Conservation (phyloP, 1,140 invertebrate genomes). For the Brachionus sp. region DNA sequence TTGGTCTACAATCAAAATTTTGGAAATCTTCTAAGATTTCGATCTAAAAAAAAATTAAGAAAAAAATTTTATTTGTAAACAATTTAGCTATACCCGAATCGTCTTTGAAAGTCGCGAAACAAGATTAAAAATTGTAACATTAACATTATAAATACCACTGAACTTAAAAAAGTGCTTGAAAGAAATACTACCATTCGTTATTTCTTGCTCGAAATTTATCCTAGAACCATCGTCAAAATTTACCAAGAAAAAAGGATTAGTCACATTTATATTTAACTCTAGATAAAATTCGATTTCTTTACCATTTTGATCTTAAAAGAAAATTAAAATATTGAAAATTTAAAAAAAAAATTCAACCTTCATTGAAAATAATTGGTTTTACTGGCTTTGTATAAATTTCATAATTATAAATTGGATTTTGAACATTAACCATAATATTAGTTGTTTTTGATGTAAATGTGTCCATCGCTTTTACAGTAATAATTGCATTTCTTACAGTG, state of each 20-base stretch:
- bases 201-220: neutral
- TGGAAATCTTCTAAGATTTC: neutral
- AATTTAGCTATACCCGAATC: neutral
- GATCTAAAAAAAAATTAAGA: neutral
- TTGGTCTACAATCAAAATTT: constrained; percentile 36
- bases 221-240: neutral
- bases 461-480: neutral
- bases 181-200: neutral
- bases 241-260: neutral
- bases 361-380: neutral
- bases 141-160: neutral
- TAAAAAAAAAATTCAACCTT: neutral
- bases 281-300: neutral
- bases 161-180: neutral
- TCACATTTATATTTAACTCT: neutral
- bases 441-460: neutral
- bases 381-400: neutral
- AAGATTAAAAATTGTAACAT: constrained; percentile 7
- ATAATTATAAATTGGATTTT: neutral
- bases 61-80: neutral
- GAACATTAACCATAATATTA: neutral
- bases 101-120: neutral
- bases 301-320: neutral
- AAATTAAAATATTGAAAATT: neutral
- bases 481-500: neutral